Conservation (phyloP, 2,888 invertebrate species). For the Drosophila yooni region DNA sequence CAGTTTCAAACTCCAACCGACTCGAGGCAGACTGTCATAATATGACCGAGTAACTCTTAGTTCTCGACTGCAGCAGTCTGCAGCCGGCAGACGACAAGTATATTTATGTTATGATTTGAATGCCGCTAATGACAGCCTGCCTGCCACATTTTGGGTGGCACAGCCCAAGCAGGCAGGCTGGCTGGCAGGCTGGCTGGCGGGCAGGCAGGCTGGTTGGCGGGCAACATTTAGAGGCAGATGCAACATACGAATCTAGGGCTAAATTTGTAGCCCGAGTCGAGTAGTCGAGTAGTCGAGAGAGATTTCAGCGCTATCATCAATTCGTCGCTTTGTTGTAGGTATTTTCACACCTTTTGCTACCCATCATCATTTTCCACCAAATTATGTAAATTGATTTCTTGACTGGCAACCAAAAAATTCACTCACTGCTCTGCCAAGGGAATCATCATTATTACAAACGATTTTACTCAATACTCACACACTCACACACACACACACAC, state of each 20-base stretch:
- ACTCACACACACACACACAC: not conserved
- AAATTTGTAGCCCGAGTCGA: conserved; percentile 3
- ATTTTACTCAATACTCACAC: not conserved
- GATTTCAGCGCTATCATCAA: conserved; percentile 66
- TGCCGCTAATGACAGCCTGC: conserved; percentile 78
- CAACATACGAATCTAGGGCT: conserved; percentile 1
- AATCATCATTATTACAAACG: conserved; percentile 5
- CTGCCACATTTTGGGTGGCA: conserved; percentile 52
- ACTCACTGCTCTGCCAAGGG: not conserved
- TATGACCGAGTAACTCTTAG: conserved; percentile 31
- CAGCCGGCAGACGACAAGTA: conserved; percentile 78
- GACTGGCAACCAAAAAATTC: conserved; percentile 14
- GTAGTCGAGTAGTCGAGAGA: not conserved
- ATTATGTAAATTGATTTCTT: conserved; percentile 58
- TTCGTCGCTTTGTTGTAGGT: conserved; percentile 66
- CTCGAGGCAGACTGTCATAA: conserved; percentile 45
- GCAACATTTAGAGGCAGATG: not conserved
- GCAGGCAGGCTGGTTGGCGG: not conserved
- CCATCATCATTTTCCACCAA: conserved; percentile 56
- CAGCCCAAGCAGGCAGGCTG: not conserved
- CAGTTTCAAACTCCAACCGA: conserved; percentile 8
- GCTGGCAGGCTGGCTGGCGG: not conserved
- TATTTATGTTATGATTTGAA: conserved; percentile 83
- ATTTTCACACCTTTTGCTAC: conserved; percentile 71
- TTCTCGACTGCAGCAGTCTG: conserved; percentile 16